A percentile compares a stretch with the other conserved stretches of the same genome.
Conservation (phyloP, 1,140 invertebrate species). For the Euglossa dilemma region DNA sequence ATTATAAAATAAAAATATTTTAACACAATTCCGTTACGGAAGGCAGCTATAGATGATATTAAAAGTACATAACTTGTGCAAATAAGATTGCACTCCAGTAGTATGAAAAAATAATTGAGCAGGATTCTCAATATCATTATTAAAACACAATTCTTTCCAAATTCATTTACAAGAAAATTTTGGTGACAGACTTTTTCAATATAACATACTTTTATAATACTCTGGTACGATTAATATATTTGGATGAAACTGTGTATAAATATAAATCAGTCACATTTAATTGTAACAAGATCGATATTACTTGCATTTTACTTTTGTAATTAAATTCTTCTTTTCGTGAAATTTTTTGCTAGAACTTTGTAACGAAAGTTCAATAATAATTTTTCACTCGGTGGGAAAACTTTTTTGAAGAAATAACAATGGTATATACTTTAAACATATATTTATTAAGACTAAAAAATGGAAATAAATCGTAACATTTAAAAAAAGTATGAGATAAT, state of each 20-base stretch:
- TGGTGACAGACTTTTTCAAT: neutral
- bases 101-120: neutral
- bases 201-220: neutral
- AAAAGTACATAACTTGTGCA: neutral
- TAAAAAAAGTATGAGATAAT: constrained; percentile 64
- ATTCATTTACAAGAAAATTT: neutral
- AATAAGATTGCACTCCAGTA: neutral
- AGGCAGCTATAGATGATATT: neutral
- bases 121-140: neutral
- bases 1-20: neutral
- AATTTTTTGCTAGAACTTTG: neutral
- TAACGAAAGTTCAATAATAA: neutral
- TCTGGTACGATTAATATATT: too few relatives aligned
- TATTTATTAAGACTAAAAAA: constrained; percentile 72
- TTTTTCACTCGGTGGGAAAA: neutral
- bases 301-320: neutral
- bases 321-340: neutral
- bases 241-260: neutral
- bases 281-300: neutral
- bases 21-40: neutral
- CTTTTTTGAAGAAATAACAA: neutral
- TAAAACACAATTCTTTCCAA: neutral
- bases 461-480: constrained; percentile 71
- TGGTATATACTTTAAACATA: constrained; percentile 62
- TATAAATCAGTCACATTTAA: neutral